Conservation (phyloP, 2,113 vertebrate species). For the Anser brachyrhynchus region DNA sequence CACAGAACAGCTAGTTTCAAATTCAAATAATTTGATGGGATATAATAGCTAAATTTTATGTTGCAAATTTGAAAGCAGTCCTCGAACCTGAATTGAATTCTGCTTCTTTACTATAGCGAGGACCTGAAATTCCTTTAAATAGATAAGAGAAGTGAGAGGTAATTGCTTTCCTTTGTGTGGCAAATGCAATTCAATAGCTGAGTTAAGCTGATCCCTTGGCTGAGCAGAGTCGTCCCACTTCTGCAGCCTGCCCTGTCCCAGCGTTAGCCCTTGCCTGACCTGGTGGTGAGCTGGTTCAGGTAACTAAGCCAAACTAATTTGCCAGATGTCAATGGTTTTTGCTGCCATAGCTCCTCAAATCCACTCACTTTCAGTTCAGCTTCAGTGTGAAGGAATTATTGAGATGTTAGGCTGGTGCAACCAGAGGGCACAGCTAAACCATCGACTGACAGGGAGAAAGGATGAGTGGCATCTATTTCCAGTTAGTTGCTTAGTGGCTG, state of each 20-base stretch:
- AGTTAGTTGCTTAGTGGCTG: neutral
- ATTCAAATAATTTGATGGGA: neutral
- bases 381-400: neutral
- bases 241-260: neutral
- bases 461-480: neutral
- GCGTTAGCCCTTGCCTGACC: neutral
- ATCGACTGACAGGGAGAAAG: neutral
- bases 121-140: neutral
- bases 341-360: accelerated
- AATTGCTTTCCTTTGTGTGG: neutral
- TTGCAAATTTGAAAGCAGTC: neutral
- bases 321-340: accelerated
- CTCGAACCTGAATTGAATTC: neutral
- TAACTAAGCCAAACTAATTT: neutral
- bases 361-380: neutral
- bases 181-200: neutral
- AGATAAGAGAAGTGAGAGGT: neutral
- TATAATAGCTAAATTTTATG: neutral
- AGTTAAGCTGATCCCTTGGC: neutral
- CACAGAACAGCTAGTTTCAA: neutral
- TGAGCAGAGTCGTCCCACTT: neutral
- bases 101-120: neutral
- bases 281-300: neutral
- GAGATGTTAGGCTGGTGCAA: neutral
- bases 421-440: neutral